Conservation (phyloP, 2,797 vertebrate genomes). For the Micropoecilia bifurca region DNA sequence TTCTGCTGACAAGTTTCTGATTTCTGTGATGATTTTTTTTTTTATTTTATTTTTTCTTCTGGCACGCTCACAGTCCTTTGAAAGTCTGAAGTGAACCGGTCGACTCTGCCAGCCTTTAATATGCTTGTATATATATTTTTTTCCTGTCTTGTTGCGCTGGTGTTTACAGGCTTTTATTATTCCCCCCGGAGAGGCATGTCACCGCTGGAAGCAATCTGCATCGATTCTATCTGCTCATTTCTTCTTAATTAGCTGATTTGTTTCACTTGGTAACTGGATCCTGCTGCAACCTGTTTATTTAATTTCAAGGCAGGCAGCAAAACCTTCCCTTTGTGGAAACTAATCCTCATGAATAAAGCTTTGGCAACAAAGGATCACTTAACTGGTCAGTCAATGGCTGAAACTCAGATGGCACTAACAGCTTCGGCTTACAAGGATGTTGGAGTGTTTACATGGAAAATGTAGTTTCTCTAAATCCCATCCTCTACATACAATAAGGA, state of each 20-base stretch:
- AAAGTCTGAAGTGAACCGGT: slow-evolving; percentile 21
- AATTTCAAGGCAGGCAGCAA: slow-evolving; percentile 65
- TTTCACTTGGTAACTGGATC: slow-evolving; percentile 76
- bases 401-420: slow-evolving; percentile 23
- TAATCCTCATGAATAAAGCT: slow-evolving; percentile 72
- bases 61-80: slow-evolving; percentile 11
- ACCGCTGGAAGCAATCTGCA: slow-evolving; percentile 72
- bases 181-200: slow-evolving; percentile 66
- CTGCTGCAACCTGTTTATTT: slow-evolving; percentile 72
- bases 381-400: slow-evolving; percentile 21
- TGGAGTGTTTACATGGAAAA: slow-evolving; percentile 18
- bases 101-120: slow-evolving; percentile 17
- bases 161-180: slow-evolving; percentile 62
- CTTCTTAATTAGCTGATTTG: slow-evolving; percentile 82
- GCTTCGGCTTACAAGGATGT: slow-evolving; percentile 15
- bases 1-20: slow-evolving; percentile 50
- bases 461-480: background rate
- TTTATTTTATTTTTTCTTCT: background rate
- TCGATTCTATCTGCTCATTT: slow-evolving; percentile 78
- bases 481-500: slow-evolving; percentile 11
- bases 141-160: slow-evolving; percentile 29
- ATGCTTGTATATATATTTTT: slow-evolving; percentile 7
- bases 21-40: slow-evolving; percentile 42
- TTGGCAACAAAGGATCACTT: slow-evolving; percentile 37
- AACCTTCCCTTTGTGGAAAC: slow-evolving; percentile 52